Conservation (phyloP, 2,113 vertebrate species). For the Chaetops frenatus region DNA sequence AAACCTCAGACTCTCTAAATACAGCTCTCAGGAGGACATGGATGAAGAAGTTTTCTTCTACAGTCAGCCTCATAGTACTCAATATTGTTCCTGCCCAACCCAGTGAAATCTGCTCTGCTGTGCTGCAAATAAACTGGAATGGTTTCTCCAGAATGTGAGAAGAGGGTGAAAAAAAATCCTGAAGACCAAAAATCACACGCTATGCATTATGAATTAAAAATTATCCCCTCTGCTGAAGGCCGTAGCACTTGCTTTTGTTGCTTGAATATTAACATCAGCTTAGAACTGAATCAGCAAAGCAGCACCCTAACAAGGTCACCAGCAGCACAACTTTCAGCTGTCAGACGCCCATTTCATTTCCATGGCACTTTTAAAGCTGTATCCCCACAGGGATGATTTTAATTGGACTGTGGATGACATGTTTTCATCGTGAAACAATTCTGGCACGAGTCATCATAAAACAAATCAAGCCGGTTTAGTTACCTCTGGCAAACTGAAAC, state of each 20-base stretch:
- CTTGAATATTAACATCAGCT: slow-evolving; percentile 25
- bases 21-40: neutral
- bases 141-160: neutral
- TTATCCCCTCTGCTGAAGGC: neutral
- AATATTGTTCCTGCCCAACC: neutral
- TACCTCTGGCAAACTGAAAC: neutral
- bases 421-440: neutral
- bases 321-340: slow-evolving; percentile 10
- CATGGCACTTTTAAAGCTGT: neutral
- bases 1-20: neutral
- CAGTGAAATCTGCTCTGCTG: neutral
- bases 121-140: neutral
- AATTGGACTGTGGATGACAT: slow-evolving; percentile 11
- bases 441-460: neutral
- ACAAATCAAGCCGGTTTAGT: neutral
- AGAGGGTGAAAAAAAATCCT: neutral
- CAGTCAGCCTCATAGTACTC: neutral
- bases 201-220: slow-evolving; percentile 20
- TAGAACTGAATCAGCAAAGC: slow-evolving; percentile 41
- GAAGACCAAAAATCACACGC: neutral
- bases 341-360: neutral
- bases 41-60: neutral
- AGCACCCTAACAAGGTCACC: neutral
- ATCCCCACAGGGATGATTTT: slow-evolving; percentile 7
- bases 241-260: neutral